These are phyloP conservation scores for Danaus plexippus DNA, from an alignment of 1,140 invertebrate species.

Conservation along the genomic window DNA sequence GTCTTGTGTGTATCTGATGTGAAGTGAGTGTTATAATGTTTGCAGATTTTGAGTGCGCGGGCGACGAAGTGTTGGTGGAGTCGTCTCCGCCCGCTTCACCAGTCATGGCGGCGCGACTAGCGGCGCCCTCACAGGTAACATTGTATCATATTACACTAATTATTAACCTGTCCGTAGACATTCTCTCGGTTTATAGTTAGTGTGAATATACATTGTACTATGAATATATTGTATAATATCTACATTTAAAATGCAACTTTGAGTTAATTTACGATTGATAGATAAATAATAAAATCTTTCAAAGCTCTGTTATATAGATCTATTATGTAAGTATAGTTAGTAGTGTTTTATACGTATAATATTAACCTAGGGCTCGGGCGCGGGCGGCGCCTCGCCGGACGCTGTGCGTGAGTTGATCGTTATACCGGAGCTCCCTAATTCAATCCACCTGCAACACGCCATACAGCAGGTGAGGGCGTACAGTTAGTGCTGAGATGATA, in stretches of 20 bases:
- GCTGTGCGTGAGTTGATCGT: constrained; percentile 61
- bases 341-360: background rate
- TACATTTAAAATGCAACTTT: no score
- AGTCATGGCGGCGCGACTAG: constrained; percentile 62
- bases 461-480: constrained; percentile 57
- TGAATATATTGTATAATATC: no score
- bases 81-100: constrained; percentile 59
- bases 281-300: background rate
- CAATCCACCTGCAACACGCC: constrained; percentile 63
- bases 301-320: background rate
- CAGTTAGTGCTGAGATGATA: no score
- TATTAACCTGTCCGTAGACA: background rate
- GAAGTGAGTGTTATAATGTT: constrained; percentile 11
- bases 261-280: no score
- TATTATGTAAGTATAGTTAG: background rate
- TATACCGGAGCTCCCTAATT: constrained; percentile 56
- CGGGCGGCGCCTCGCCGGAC: constrained; percentile 41
- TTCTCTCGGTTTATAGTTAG: background rate
- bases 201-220: no score
- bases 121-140: constrained; percentile 53
- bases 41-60: constrained; percentile 70
- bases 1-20: no score
- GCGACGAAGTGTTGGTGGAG: constrained; percentile 69
- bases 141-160: constrained; percentile 1
- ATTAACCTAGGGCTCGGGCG: constrained; percentile 33